A percentile compares a stretch with the other conserved stretches of the same genome.
These are phyloP conservation scores for Aspidiotus rigidus DNA, from an alignment of 2,888 invertebrate species.

Conservation along the genomic window DNA sequence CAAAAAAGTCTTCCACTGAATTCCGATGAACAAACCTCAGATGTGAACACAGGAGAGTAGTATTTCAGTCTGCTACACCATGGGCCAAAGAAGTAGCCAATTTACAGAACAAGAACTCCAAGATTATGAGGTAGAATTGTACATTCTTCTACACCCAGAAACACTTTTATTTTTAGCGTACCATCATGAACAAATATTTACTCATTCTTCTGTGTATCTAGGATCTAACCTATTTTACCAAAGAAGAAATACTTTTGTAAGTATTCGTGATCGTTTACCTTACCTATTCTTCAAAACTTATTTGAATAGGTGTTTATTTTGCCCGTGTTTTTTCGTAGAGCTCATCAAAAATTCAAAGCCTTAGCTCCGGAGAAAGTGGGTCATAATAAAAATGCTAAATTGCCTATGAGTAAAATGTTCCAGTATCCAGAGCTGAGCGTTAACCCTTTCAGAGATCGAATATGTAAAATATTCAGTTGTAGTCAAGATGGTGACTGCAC, in stretches of 20 bases:
- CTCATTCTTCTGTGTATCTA: conserved; percentile 45
- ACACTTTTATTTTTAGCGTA: conserved; percentile 30
- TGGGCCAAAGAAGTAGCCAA: conserved; percentile 75
- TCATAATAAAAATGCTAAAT: conserved; percentile 75
- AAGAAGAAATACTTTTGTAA: conserved; percentile 85
- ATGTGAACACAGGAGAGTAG: too few relatives aligned
- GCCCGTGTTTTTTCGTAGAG: conserved; percentile 50
- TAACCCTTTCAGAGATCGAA: conserved; percentile 84
- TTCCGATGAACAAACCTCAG: too few relatives aligned
- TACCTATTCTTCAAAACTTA: not conserved
- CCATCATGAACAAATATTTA: conserved; percentile 3
- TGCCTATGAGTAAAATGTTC: conserved; percentile 73
- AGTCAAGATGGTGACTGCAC: conserved; percentile 83
- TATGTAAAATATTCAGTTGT: conserved; percentile 84
- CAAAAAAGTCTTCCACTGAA: too few relatives aligned
- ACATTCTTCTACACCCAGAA: conserved; percentile 3
- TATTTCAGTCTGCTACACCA: conserved; percentile 41
- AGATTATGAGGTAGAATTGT: conserved; percentile 66
- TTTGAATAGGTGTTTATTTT: conserved; percentile 26
- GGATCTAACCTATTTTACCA: conserved; percentile 89
- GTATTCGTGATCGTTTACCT: conserved; percentile 43
- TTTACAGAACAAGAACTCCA: conserved; percentile 81
- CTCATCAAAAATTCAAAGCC: conserved; percentile 81
- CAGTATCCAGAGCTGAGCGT: conserved; percentile 79
- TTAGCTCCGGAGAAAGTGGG: conserved; percentile 83